phyloP scores from a whole-genome alignment of 2,113 vertebrate genomes.

The Esox niger region DNA sequence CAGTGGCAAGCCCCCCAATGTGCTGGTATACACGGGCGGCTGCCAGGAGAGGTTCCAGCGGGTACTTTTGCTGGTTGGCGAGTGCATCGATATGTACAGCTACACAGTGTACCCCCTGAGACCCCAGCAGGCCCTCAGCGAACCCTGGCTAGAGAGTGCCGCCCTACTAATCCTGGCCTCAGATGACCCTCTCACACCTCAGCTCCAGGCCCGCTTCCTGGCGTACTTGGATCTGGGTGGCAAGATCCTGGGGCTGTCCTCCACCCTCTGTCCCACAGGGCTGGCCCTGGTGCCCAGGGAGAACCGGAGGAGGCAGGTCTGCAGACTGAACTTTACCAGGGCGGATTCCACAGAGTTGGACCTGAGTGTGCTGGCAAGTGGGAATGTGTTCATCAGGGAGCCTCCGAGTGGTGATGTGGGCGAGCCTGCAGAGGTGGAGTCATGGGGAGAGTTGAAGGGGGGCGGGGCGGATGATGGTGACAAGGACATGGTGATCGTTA shows the following conservation, averaged over 20 bases:
- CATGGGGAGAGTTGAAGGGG: constrained; percentile 72
- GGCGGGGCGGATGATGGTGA: constrained; percentile 34
- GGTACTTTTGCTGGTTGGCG: constrained; percentile 66
- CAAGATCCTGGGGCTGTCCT: constrained; percentile 79
- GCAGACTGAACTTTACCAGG: constrained; percentile 72
- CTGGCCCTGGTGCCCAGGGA: constrained; percentile 64
- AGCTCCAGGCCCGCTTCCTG: constrained; percentile 70
- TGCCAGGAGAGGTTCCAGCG: constrained; percentile 58
- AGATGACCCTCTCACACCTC: constrained; percentile 60
- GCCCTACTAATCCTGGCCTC: constrained; percentile 81
- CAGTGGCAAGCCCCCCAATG: constrained; percentile 79
- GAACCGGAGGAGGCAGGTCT: constrained; percentile 45
- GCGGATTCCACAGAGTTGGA: constrained; percentile 65
- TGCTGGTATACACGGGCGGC: constrained; percentile 82
- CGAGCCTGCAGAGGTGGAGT: constrained; percentile 52
- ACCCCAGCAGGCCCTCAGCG: constrained; percentile 73
- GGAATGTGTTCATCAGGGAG: constrained; percentile 68
- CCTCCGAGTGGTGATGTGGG: constrained; percentile 10
- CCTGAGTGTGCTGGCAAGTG: constrained; percentile 74
- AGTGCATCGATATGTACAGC: constrained; percentile 76
- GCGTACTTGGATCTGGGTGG: constrained; percentile 83
- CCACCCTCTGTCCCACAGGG: constrained; percentile 73
- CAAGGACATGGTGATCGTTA: constrained; percentile 76
- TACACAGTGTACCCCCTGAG: constrained; percentile 81
- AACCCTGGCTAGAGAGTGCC: constrained; percentile 85